Base-by-base conservation (phyloP, 2,888 invertebrate genomes). In the Nesidiocoris tenuis region DNA sequence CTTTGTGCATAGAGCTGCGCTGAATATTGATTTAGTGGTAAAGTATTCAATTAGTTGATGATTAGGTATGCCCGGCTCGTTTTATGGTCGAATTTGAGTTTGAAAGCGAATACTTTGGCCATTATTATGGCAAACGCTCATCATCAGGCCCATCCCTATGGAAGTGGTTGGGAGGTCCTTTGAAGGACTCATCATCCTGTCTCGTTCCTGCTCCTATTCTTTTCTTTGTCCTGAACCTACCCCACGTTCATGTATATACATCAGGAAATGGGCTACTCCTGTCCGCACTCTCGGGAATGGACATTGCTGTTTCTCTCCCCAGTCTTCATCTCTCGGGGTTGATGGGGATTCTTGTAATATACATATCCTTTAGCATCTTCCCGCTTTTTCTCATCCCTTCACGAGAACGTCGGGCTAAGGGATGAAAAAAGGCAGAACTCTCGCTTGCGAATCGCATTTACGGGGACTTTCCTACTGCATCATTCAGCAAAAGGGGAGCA, bases 211-310 rank as follows among this genome's bases (percentile, higher is more conserved):
- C 65, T 39, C 65, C 25, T 67, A 22, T 67, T 39, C 56, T 54
- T 67, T 22, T 21, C 67, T 67, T 67, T 67, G 17, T 55, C n/a
- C 21, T 12, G 19, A 54, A 12, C 66, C 66, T 18, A n/a, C 56
- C 55, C 22, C 56, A 21, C 67, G 55, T 67, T 67, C 67, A 67
- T 67, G 67, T 67, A 67, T 67, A 67, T 56, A 56, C 67, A 67
- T 67, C 56, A 67, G 67, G 67, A 67, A 67, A 67, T 56, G 67
- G 67, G 54, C 67, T 56, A 67, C 67, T 67, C 67, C 67, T 67
- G 67, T 67, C 67, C 67, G 67, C 67, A 67, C 67, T 67, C 67
- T 67, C 67, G 67, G 67, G 19, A 67, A 67, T 67, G 67, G 67
- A 67, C 67, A 19, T 67, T 22, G 67, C 67, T 67, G 56, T 67